phyloP scores from a whole-genome alignment of 2,113 vertebrate species.

The pig (Sus scrofa) region T2T-Sscrofa CM000817.6:134157001-134157500 shows the following conservation, averaged over 20 bases:
- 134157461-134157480: neutral
- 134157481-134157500: neutral
- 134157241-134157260: constrained; percentile 72
- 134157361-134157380: constrained; percentile 77
- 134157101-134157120: neutral
- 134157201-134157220: constrained; percentile 22
- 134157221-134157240: constrained; percentile 67
- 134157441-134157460: neutral
- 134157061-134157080: neutral
- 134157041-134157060: neutral
- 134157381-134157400: constrained; percentile 45
- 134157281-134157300: constrained; percentile 72
- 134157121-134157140: neutral
- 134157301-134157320: constrained; percentile 72
- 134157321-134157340: constrained; percentile 70
- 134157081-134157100: neutral
- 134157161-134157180: neutral
- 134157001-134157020: neutral
- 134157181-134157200: neutral
- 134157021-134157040: neutral
- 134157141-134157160: neutral
- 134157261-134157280: constrained; percentile 58
- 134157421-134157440: neutral
- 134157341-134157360: constrained; percentile 73
- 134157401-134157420: neutral